These are phyloP conservation scores for Thymelicus acteon DNA, from an alignment of 2,888 invertebrate genomes.

Conservation along the genomic window DNA sequence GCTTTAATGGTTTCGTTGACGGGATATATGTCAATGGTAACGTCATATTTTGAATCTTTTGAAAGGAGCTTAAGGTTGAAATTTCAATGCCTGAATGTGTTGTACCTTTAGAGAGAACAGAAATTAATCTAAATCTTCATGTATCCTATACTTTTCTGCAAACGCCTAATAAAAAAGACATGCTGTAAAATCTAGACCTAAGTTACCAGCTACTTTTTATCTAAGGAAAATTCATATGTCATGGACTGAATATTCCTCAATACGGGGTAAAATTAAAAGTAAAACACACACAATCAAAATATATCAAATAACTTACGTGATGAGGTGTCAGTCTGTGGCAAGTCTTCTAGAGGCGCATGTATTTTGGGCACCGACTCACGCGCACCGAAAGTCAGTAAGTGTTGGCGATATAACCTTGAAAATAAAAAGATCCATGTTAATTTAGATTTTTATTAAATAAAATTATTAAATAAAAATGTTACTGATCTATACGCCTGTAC, in stretches of 20 bases:
- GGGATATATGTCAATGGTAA: conserved; percentile 16
- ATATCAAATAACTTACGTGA: conserved; percentile 65
- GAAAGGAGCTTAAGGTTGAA: conserved; percentile 40
- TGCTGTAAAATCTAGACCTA: background rate
- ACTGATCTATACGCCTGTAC: no score
- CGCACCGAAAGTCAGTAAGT: conserved; percentile 87
- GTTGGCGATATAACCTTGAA: conserved; percentile 88
- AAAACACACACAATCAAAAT: background rate
- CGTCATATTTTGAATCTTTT: conserved; percentile 30
- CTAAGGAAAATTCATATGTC: no score
- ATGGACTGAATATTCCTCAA: no score
- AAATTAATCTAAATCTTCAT: background rate
- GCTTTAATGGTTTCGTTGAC: background rate
- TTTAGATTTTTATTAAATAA: no score
- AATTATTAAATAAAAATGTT: no score
- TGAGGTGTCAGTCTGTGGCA: conserved; percentile 67
- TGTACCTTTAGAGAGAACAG: conserved; percentile 49
- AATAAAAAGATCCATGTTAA: background rate
- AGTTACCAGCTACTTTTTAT: background rate
- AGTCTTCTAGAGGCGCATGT: conserved; percentile 69
- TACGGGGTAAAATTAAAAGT: background rate
- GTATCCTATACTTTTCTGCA: background rate
- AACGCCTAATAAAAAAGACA: background rate
- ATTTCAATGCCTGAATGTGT: conserved; percentile 45
- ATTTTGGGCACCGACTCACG: conserved; percentile 78